phyloP scores from a whole-genome alignment of 2,113 vertebrate species.

The Myotis davidii region DNA sequence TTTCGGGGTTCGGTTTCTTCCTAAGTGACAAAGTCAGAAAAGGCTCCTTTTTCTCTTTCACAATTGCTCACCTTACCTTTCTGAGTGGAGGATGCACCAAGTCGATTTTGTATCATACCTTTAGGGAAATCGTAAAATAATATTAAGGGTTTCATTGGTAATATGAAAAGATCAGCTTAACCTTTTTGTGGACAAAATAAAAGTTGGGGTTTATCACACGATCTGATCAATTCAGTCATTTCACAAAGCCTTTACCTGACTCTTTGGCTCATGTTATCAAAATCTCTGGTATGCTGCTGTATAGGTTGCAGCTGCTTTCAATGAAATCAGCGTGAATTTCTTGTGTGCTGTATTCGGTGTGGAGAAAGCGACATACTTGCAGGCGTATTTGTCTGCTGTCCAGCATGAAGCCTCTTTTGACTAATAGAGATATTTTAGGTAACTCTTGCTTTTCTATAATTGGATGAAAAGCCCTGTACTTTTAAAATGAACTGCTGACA shows the following conservation, averaged over 20 bases:
- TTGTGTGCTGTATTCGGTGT: neutral
- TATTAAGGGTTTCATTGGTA: neutral
- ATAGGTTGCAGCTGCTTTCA: neutral
- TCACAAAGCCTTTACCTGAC: neutral
- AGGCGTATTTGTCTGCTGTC: neutral
- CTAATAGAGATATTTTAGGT: neutral
- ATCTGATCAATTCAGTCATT: neutral
- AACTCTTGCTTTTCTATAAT: neutral
- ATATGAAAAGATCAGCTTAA: neutral
- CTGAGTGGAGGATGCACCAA: neutral
- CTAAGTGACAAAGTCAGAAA: neutral
- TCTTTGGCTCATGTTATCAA: rapidly evolving
- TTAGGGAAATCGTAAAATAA: neutral
- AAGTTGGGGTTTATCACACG: neutral
- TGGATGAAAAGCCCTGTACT: neutral
- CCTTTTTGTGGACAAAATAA: neutral
- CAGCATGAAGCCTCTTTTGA: neutral
- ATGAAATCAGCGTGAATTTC: neutral
- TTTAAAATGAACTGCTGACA: neutral
- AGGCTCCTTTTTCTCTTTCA: neutral
- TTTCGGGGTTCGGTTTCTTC: neutral
- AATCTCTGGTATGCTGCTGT: neutral
- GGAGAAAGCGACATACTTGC: rapidly evolving
- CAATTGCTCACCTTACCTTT: neutral
- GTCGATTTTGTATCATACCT: neutral